Base-by-base conservation (phyloP, 2,888 invertebrate genomes). In the Patella ulyssiponensis region DNA sequence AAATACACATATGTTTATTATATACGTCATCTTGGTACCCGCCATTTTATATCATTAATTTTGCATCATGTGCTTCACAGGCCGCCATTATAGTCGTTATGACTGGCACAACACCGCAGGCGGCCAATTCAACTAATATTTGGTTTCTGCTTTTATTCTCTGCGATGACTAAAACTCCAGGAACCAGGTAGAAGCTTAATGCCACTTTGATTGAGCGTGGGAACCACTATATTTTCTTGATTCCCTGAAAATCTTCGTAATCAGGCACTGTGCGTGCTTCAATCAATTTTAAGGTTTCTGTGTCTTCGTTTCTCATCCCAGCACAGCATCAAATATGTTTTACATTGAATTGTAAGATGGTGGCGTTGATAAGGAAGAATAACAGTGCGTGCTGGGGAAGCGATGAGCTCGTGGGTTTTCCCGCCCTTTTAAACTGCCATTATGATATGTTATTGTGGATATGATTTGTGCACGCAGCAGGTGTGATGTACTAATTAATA, bases 301-400 rank as follows among this genome's bases (percentile, higher is more conserved):
- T 4, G 44, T 44, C 44, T 44, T 44, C 44, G 44, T 44, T 44
- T 44, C 44, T 44, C 44, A 44, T 9, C 44, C 1, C 64, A 23
- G 23, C 64, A 12, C 23, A 64, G 64, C 23, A 23, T 64, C 23
- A 23, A 64, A 23, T 64, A 64, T 64, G 64, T 64, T 64, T 64
- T 64, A 64, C 64, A 64, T 64, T 12, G 20, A 11, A 64, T 64
- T 64, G 64, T 64, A 64, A 64, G 64, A 64, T 64, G 64, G 20
- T 23, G 64, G 64, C 11, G 20, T 23, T 64, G 64, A 64, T 64
- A 64, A 64, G 64, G 15, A 64, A 64, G 64, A 64, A 64, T 64
- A 64, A 64, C 64, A 64, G 20, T 3, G 64, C 23, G 20, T 23
- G 23, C 14, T 23, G 64, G 23, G 64, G 23, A 23, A 64, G 64